A percentile compares a stretch with the other conserved stretches of the same genome.
These are phyloP conservation scores for Epizoanthus scotinus DNA, from an alignment of 92 coral and sea anemone species.

Conservation along the genomic window DNA sequence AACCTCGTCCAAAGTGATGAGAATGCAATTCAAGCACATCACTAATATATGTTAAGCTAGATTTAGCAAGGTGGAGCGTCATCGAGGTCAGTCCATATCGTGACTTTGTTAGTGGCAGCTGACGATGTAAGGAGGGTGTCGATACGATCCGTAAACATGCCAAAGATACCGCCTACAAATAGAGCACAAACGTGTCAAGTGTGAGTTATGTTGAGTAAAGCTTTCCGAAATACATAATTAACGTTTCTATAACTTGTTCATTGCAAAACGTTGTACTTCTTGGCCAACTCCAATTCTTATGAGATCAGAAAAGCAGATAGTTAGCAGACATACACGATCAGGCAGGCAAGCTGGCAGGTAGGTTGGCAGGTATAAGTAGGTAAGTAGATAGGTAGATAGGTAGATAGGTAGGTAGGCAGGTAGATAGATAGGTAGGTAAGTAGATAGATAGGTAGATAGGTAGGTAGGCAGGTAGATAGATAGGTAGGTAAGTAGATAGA, in stretches of 20 bases:
- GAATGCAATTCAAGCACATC: too few relatives aligned
- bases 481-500: neutral
- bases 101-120: constrained; percentile 16
- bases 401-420: too few relatives aligned
- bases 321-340: neutral
- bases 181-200: too few relatives aligned
- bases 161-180: constrained; percentile 40
- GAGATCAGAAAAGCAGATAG: neutral
- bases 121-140: constrained; percentile 15
- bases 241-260: too few relatives aligned
- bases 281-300: neutral
- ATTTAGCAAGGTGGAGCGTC: constrained; percentile 21
- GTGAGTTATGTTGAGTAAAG: too few relatives aligned
- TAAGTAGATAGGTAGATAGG: neutral
- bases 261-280: too few relatives aligned
- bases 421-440: neutral
- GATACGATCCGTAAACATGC: constrained; percentile 26
- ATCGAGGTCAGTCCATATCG: constrained; percentile 9
- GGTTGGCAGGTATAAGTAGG: neutral
- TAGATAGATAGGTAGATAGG: neutral
- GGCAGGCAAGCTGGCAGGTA: neutral
- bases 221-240: too few relatives aligned
- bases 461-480: neutral
- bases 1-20: too few relatives aligned
- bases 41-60: neutral